Base-by-base conservation (phyloP, 2,888 invertebrate genomes). In the Entomobrya multifasciata region DNA sequence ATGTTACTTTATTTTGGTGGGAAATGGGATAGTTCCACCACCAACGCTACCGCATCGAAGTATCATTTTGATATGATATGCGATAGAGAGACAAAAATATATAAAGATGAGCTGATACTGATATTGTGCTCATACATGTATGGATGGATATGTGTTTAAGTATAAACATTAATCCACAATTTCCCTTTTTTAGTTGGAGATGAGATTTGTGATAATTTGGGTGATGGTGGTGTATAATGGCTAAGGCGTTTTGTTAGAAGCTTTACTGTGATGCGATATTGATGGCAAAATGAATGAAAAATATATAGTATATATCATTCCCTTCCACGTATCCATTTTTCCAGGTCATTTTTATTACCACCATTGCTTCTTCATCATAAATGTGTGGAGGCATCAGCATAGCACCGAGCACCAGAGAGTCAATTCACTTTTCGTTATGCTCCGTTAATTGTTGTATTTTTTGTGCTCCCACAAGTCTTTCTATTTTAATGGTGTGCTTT, bases 131-230 rank as follows among this genome's bases (percentile, higher is more conserved):
- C 44, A 44, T 67, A 27, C 6, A 13, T 72, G 44, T 62, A 25
- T 44, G 20, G 20, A 44, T 67, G n/a, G 11, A 3, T 57, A 22
- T 57, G 8, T 57, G 41, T 20, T 30, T 41, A 30, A 47, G 30
- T 65, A 36, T 65, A 30, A 41, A 49, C 77, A 77, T 77, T 77
- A 81, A 82, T 82, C 82, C 82, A 62, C 82, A 82, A 60, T 60
- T 82, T 82, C 60, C 77, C 41, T 77, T 77, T 77, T 70, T 65
- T 47, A 22, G 65, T 52, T 25, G 52, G 57, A 80, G 86, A 86
- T 86, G 74, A 86, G 79, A 86, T 86, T 86, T 74, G 44, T 49
- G 86, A 86, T 86, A 60, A 70, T 55, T 49, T 78, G 30, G 70
- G 52, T 74, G 74, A 74, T 74, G 74, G 74, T 27, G 25, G n/a